phyloP scores from a whole-genome alignment of 2,797 vertebrate species.

The Spondyliosoma cantharus region DNA sequence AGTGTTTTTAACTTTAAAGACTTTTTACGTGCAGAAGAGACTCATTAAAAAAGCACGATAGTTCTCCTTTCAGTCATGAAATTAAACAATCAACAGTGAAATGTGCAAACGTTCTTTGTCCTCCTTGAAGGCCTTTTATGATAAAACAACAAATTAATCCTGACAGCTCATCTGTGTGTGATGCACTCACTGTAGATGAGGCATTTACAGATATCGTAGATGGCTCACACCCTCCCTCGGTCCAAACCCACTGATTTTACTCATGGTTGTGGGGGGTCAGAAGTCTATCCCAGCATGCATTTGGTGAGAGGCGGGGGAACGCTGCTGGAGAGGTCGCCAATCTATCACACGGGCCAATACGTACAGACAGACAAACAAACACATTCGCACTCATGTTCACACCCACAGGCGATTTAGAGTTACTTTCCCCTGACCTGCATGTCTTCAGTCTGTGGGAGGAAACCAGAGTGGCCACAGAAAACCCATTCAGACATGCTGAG shows the following conservation, averaged over 20 bases:
- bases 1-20: too few species aligned
- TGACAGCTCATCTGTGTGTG: not conserved
- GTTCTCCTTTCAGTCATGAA: too few species aligned
- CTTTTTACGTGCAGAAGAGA: too few species aligned
- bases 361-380: constrained; percentile 33
- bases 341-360: constrained; percentile 41
- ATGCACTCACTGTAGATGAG: not conserved
- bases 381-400: constrained; percentile 36
- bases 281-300: constrained; percentile 49
- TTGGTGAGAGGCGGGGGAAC: constrained; percentile 24
- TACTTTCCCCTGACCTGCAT: constrained; percentile 49
- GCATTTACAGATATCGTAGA: constrained; percentile 11
- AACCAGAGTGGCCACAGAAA: constrained; percentile 8
- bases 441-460: constrained; percentile 42
- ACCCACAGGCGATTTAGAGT: constrained; percentile 40
- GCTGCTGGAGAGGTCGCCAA: constrained; percentile 39
- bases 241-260: not conserved
- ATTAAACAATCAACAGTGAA: not conserved
- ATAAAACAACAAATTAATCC: not conserved
- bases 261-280: not conserved
- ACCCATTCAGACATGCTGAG: constrained; percentile 2
- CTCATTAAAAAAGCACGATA: too few species aligned
- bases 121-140: not conserved
- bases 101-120: not conserved
- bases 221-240: not conserved